These are phyloP conservation scores for Sceloporus tristichus DNA, from an alignment of 2,113 vertebrate species.

Conservation along the genomic window DNA sequence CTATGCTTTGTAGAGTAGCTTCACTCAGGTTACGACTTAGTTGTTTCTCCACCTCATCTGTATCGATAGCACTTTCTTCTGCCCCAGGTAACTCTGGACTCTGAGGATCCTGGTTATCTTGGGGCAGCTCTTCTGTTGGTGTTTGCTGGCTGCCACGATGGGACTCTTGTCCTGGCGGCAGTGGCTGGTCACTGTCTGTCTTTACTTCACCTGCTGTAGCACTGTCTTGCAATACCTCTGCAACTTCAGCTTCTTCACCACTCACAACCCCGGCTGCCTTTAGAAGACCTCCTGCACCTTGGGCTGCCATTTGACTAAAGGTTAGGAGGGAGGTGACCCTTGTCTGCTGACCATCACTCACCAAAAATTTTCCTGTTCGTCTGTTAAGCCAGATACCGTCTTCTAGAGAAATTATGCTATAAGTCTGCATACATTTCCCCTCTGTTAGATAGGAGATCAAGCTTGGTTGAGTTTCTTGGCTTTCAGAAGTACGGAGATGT, in stretches of 20 bases:
- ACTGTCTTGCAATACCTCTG: not conserved
- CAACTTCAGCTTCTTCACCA: too few species aligned
- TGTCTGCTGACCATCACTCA: slow-evolving; percentile 10
- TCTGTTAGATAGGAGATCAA: not conserved
- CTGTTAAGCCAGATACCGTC: slow-evolving; percentile 36
- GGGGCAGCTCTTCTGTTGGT: not conserved
- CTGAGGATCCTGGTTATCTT: not conserved
- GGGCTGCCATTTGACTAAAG: not conserved
- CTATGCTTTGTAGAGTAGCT: not conserved
- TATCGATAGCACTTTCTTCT: not conserved
- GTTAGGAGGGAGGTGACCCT: not conserved
- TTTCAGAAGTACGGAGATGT: not conserved
- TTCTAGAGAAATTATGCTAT: slow-evolving; percentile 30
- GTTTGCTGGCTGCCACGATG: not conserved
- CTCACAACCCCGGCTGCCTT: not conserved
- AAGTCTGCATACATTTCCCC: slow-evolving; percentile 18
- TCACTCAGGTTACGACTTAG: slow-evolving; percentile 8
- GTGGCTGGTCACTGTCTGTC: not conserved
- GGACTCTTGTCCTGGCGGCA: not conserved
- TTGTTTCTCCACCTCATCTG: not conserved
- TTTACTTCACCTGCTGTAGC: not conserved
- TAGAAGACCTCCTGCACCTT: not conserved
- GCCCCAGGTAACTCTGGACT: not conserved
- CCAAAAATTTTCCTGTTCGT: slow-evolving; percentile 28
- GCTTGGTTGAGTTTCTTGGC: not conserved